Evolutionary conservation across 2,888 invertebrate species (phyloP), one percentile per base, ranked within the genome.

Genomic region (Teleogryllus oceanicus): DNA sequence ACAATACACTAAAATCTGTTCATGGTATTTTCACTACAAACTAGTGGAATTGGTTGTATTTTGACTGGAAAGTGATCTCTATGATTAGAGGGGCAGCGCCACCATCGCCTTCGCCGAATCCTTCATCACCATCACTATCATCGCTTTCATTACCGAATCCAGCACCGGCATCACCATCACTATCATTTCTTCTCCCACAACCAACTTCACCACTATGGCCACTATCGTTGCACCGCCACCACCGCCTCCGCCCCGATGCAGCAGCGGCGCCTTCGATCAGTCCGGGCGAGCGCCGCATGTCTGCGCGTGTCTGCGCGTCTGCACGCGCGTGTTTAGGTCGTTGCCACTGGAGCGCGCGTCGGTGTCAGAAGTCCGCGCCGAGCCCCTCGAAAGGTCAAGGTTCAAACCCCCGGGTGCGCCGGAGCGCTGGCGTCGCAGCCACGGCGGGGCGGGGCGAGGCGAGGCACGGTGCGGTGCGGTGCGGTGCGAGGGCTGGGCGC

Each of bases 381-480:
- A 18, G 16, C n/a, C 16, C n/a, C n/a, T 62, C 62, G 62, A 62
- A 62, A 62, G 62, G 62, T 62, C 62, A 62, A 62, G 62, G 62
- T 62, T 62, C 62, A 62, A 62, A 62, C 62, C 62, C 62, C 62
- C 62, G 62, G 62, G 62, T 62, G 62, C 62, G n/a, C 62, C 62
- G 16, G 62, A 62, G 62, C 62, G 62, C 62, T 13, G 16, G 62
- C n/a, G 62, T 13, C 62, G 62, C 62, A 13, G 37, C 62, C 62
- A 16, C n/a, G 62, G n/a, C 62, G 16, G 10, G 16, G 13, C 62
- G 18, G 3, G 62, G 62, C 13, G 21, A 21, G 21, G 21, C 21
- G 21, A 21, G 21, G 21, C 62, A 16, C 8, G 62, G n/a, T 16
- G n/a, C 0, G 13, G 13, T 12, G 62, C n/a, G 16, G 62, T 13